Evolutionary conservation across 2,888 invertebrate species (phyloP), one percentile per base, ranked within the genome.

Genomic region (Azorinus chamasolen): DNA sequence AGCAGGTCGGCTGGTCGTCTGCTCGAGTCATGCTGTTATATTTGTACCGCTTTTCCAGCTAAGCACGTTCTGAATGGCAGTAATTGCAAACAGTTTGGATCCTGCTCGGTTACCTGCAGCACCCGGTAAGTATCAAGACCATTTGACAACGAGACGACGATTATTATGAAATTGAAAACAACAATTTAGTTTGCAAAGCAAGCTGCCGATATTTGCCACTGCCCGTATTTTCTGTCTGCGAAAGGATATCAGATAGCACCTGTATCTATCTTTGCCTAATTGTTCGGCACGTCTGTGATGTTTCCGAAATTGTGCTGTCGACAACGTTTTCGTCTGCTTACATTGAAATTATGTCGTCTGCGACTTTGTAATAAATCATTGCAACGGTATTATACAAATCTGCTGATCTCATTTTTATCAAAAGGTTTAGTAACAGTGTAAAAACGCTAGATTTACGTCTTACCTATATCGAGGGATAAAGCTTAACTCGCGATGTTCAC

Each of bases 321-420:
- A 66, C 73, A 66, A 32, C 55, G 39, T 27, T 37, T 55, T 62
- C 54, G 61, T 73, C 66, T 73, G 66, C 61, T 27, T 25, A 45
- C 27, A 57, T 66, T 50, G 73, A 73, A 73, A 73, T 73, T 66
- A 54, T 62, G 73, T 73, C 73, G 73, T 73, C 73, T 73, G 73
- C 55, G 24, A 39, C 24, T 20, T 32, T 18, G 24, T 25, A 32
- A n/a, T 37, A 61, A 62, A 66, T 73, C 66, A 25, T 51, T 55
- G 32, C 32, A 57, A 45, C 27, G 66, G 73, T 61, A 54, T 66
- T 53, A 62, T 55, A 61, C 63, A 66, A 73, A 66, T 62, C 73
- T 62, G 20, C 45, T 25, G 32, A 54, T 51, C 51, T 37, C 27
- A 39, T 39, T 55, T 62, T 73, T 73, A 66, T 66, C 66, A 50